Evolutionary conservation across 2,113 vertebrate genomes (phyloP).

Genomic region (Morphnarchus princeps): DNA sequence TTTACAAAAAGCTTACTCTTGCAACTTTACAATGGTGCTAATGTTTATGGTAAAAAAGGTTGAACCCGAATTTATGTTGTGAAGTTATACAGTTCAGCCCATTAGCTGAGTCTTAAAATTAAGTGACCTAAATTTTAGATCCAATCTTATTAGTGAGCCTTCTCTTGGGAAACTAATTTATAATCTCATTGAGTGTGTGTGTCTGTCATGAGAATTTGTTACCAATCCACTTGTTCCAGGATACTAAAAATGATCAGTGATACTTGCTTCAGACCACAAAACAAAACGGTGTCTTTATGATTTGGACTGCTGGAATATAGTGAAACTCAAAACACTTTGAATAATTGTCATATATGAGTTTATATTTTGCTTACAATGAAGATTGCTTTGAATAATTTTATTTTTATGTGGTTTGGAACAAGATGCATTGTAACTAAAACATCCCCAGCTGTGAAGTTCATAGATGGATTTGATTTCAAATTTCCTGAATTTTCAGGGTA

Average conservation of each 20-base stretch:
- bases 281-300: neutral
- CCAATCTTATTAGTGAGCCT: slow-evolving; percentile 48
- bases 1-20: slow-evolving; percentile 50
- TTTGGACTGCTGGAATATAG: neutral
- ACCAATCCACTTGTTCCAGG: neutral
- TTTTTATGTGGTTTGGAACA: neutral
- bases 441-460: neutral
- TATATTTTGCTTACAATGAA: neutral
- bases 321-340: neutral
- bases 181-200: slow-evolving; percentile 43
- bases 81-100: neutral
- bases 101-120: slow-evolving; percentile 61
- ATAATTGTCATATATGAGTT: neutral
- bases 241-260: slow-evolving; percentile 18
- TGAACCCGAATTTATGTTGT: slow-evolving; percentile 50
- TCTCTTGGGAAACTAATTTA: slow-evolving; percentile 57
- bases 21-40: slow-evolving; percentile 39
- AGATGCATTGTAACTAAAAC: neutral
- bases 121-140: slow-evolving; percentile 52
- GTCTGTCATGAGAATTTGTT: slow-evolving; percentile 56
- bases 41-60: slow-evolving; percentile 39
- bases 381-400: neutral
- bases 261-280: neutral
- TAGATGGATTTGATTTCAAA: neutral
- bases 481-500: neutral